Evolutionary conservation across 2,113 vertebrate species (phyloP).

Genomic region (Garra rufa): DNA sequence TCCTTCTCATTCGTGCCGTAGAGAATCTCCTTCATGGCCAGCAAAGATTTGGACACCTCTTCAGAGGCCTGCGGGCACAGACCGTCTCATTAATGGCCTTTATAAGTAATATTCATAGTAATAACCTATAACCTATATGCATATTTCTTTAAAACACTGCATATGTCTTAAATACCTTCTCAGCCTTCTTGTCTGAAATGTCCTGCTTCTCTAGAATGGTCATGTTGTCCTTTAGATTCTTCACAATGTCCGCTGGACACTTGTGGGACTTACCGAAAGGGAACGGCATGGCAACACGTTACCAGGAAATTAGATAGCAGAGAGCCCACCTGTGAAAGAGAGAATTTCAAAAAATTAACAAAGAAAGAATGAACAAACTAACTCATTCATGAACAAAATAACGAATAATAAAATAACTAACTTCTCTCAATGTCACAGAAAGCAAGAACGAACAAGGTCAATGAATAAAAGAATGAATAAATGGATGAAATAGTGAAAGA

Average conservation of each 20-base stretch:
- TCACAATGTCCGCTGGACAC: slow-evolving; percentile 96
- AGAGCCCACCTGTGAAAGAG: slow-evolving; percentile 78
- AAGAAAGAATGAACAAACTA: not conserved
- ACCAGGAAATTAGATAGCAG: slow-evolving; percentile 72
- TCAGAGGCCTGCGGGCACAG: slow-evolving; percentile 84
- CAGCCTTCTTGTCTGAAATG: slow-evolving; percentile 88
- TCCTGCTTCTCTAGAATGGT: slow-evolving; percentile 88
- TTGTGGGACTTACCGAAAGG: slow-evolving; percentile 97
- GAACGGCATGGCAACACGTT: slow-evolving; percentile 90
- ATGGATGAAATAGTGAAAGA: too few species aligned
- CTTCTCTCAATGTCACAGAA: not conserved
- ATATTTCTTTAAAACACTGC: not conserved
- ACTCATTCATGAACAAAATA: not conserved
- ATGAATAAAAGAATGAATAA: too few species aligned
- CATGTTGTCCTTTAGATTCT: slow-evolving; percentile 97
- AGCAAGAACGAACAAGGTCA: not conserved
- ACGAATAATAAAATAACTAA: not conserved
- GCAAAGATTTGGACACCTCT: slow-evolving; percentile 94
- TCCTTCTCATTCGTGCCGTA: slow-evolving; percentile 94
- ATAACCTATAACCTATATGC: too few species aligned
- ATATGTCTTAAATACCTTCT: slow-evolving; percentile 76
- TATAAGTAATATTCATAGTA: not conserved
- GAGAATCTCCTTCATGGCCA: slow-evolving; percentile 97
- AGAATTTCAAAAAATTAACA: not conserved
- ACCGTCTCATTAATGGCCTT: not conserved